Base-by-base conservation (phyloP, 2,113 vertebrate genomes). In the Nesogale talazaci region DNA sequence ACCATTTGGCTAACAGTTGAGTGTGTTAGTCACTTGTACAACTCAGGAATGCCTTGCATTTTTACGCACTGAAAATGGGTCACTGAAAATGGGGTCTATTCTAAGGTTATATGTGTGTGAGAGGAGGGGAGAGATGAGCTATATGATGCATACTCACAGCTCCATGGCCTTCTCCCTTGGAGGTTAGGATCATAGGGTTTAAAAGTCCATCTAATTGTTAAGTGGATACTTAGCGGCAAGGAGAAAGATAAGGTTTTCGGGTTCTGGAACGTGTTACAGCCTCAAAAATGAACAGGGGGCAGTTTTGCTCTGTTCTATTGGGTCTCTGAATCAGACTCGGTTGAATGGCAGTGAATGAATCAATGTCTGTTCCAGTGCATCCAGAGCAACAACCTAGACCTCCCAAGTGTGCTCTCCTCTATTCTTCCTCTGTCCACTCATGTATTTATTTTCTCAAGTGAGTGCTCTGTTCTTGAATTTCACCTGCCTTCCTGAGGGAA, bases 401-500 rank as follows among this genome's bases (percentile, higher is more conserved):
- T 78, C 69, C 34, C 69, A 70, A 70, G 69, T 19, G n/a, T 70
- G 69, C 31, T n/a, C 69, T 72, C 75, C 34, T 70, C 40, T 29
- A 23, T n/a, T 2, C 78, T 1, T 2, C 20, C 23, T 17, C 9
- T 1, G 6, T 56, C 59, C 17, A 31, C 31, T 40, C 6, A 22
- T 46, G 6, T 72, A 1, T 12, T 8, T 72, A 1, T 65, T 57
- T 89, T 77, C 38, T 59, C 17, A 91, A 88, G 27, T 12, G 29
- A 91, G 25, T 36, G 31, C 29, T 87, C 40, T 74, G 6, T 83
- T 29, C 86, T 83, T 74, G 23, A 23, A 69, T 88, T 94, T 74
- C 36, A 82, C 52, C 15, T 84, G 23, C 36, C 34, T 27, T 86
- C 11, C 5, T 69, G 63, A 79, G 65, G 72, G 70, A 27, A 94